Base-by-base conservation (phyloP, 2,797 vertebrate genomes). In the Leuciscus waleckii region DNA sequence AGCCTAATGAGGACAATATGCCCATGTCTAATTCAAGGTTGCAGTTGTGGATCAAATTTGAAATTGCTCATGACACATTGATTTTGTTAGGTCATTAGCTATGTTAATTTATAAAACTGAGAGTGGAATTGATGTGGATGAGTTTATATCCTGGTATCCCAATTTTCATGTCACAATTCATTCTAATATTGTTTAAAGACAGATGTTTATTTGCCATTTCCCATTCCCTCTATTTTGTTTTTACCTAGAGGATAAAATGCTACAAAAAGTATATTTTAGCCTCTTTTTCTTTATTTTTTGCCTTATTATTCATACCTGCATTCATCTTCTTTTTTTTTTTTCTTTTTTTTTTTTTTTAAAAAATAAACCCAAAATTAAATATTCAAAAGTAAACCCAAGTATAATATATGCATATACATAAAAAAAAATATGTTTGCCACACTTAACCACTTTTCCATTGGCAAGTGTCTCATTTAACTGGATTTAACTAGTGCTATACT, bases 61-160 rank as follows among this genome's bases (percentile, higher is more conserved):
- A 81, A 70, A 70, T 13, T 17, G 32, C 35, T 81, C 46, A 63
- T 70, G 46, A 56, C 35, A 70, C 13, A 3, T 32, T 51, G 9
- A 70, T 81, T 51, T 80, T 54, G 29, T 51, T 32, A 46, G 43
- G 7, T 69, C 3, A 16, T 35, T 51, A 51, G 13, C 29, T 4
- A 14, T 16, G 13, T 80, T 80, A 4, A 51, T 51, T 68, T 32
- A 35, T 67, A 51, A 80, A 80, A 68, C 63, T 35, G 19, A 51
- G 63, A 32, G 9, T 74, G 8, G 29, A 21, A 77, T 26, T 17
- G 56, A 39, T 58, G 43, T 19, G 16, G 8, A 74, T 1, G 4
- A 32, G 29, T 74, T 32, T 74, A 26, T 51, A 21, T 32, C 6
- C 10, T 21, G 17, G 7, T 37, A 49, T 49, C 46, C 46, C 26